Conservation (phyloP, 1,140 invertebrate species). For the Caenorhabditis brenneri region DNA sequence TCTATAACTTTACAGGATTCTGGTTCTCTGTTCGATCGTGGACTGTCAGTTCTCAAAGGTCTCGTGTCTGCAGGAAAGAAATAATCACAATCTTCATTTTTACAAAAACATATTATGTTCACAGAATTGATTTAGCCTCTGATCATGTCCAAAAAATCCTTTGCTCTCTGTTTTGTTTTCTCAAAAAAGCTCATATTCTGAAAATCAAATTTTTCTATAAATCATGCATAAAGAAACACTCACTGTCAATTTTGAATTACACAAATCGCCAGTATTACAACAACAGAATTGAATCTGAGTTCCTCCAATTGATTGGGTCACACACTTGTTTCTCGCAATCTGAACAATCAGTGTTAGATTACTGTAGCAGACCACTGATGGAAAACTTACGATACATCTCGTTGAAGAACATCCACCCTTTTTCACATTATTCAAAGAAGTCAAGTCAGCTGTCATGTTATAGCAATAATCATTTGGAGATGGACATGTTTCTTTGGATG, state of each 20-base stretch:
- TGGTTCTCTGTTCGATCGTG: slow-evolving; percentile 5
- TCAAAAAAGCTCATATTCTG: slow-evolving; percentile 21
- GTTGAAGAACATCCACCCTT: slow-evolving; percentile 44
- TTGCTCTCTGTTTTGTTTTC: slow-evolving; percentile 22
- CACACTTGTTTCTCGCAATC: slow-evolving; percentile 41
- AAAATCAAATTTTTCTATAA: background rate
- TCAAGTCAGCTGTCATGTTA: slow-evolving; percentile 34
- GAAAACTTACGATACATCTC: slow-evolving; percentile 31
- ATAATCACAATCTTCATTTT: background rate
- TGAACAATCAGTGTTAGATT: too few relatives aligned
- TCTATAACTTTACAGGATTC: background rate
- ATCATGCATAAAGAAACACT: background rate
- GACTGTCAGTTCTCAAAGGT: slow-evolving; percentile 24
- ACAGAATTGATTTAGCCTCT: background rate
- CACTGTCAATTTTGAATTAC: slow-evolving; percentile 40
- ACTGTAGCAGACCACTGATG: too few relatives aligned
- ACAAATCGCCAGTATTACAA: slow-evolving; percentile 43
- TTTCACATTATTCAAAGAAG: slow-evolving; percentile 22
- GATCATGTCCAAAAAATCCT: slow-evolving; percentile 12
- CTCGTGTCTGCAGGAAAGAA: slow-evolving; percentile 17
- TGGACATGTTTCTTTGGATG: slow-evolving; percentile 26
- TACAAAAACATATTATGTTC: too few relatives aligned
- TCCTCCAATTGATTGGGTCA: slow-evolving; percentile 24
- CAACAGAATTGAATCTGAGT: slow-evolving; percentile 29
- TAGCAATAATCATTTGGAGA: slow-evolving; percentile 41